Percentiles rank a stretch among this genome's conserved stretches.
Evolutionary conservation across 2,113 vertebrate species (phyloP).

Genomic region (Ahaetulla prasina): DNA sequence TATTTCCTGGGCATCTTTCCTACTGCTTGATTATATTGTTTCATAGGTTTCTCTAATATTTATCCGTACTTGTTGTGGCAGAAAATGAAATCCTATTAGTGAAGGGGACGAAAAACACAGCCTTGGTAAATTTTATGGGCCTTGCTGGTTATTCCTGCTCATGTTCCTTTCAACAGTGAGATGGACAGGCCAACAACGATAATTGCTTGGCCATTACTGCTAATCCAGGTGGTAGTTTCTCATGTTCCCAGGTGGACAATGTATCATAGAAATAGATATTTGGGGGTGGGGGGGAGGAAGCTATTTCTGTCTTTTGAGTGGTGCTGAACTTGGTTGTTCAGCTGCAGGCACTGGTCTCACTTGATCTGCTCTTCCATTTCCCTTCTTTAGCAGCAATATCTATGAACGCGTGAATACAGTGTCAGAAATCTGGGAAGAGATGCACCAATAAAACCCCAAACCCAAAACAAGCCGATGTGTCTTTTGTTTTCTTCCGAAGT

Average conservation of each 20-base stretch:
- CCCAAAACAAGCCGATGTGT: background rate
- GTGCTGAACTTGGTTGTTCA: background rate
- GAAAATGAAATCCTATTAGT: conserved; percentile 5
- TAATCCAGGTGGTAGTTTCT: background rate
- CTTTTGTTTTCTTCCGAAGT: background rate
- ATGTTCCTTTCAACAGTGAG: conserved; percentile 5
- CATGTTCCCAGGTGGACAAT: conserved; percentile 7
- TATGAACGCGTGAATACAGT: background rate
- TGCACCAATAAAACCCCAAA: background rate
- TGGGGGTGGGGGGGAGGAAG: background rate
- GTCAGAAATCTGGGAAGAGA: background rate
- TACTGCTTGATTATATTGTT: conserved; percentile 3
- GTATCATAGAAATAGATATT: background rate
- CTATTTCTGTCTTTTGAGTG: background rate
- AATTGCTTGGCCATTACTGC: conserved; percentile 9
- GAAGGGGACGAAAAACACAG: background rate
- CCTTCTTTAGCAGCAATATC: background rate
- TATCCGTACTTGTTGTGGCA: background rate
- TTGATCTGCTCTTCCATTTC: background rate
- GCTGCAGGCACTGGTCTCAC: background rate
- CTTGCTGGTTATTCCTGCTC: conserved; percentile 4
- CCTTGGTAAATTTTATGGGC: background rate
- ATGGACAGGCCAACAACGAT: background rate
- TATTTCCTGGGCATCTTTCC: background rate
- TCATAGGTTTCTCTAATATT: background rate